Base-by-base conservation (phyloP, 2,113 vertebrate species). In the Coracopsis vasa region DNA sequence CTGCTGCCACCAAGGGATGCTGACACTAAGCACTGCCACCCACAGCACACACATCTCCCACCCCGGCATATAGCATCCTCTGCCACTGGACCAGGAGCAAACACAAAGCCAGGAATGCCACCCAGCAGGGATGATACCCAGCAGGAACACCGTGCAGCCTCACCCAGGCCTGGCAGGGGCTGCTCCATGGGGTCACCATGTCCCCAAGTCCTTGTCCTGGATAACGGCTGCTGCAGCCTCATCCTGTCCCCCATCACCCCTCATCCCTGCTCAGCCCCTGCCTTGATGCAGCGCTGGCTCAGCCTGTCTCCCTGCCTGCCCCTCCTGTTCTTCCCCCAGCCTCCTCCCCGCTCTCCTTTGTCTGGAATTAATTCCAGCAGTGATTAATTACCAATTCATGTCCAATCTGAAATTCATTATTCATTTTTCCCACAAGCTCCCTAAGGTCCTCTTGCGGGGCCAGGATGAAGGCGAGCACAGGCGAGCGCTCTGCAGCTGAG, bases 341-440 rank as follows among this genome's bases (percentile, higher is more conserved):
- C 73, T 84, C 70, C 79, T 56, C 83, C 87, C 69, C 29, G 14
- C 14, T 80, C 0, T 41, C 79, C 81, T 95, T 96, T 97, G 97
- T 96, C 96, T 96, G 93, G 97, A 96, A 96, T 95, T 94, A 95
- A 95, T 97, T 97, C 96, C 94, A 96, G 94, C 83, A 94, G 86
- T 97, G 97, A 98, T 96, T 97, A 98, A 97, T 98, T 97, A 97
- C 96, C 95, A 96, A 95, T 96, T 97, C 95, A 92, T 75, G 94
- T 94, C 95, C 87, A 96, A 96, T 96, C 96, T 94, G 95, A 98
- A 97, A 96, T 96, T 94, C 95, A 98, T 97, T 96, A 97, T 96
- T 98, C 93, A 97, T 95, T 97, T 97, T 96, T 95, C 95, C 96
- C 92, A 87, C 96, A 81, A 54, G 82, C 92, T 97, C 95, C 97